Conservation (phyloP, 2,797 vertebrate genomes). For the Sebastolobus alascanus region DNA sequence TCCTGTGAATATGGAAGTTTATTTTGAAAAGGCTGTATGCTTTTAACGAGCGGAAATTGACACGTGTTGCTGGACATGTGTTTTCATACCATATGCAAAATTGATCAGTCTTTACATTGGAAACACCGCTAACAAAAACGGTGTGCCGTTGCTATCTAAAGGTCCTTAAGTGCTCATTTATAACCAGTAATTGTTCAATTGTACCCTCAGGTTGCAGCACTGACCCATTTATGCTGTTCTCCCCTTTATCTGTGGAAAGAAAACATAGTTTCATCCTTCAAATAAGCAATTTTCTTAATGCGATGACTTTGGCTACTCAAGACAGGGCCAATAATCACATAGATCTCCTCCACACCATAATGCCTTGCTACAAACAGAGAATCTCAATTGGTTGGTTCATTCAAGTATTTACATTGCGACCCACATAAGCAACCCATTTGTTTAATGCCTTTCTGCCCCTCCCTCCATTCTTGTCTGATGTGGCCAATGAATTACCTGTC, state of each 20-base stretch:
- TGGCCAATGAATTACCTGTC: constrained; percentile 66
- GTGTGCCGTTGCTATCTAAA: constrained; percentile 25
- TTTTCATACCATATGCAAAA: constrained; percentile 26
- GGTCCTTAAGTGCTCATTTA: constrained; percentile 31
- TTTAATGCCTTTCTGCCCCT: constrained; percentile 28
- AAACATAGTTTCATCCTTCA: constrained; percentile 16
- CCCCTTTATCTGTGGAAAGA: constrained; percentile 35
- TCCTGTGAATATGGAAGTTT: too few relatives aligned
- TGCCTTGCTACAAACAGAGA: constrained; percentile 28
- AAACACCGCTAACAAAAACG: constrained; percentile 27
- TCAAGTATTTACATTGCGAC: constrained; percentile 39
- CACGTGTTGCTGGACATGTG: constrained; percentile 21
- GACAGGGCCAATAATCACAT: constrained; percentile 13
- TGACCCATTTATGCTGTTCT: constrained; percentile 20
- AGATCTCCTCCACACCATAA: neutral
- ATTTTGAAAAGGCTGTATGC: too few relatives aligned
- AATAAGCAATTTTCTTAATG: constrained; percentile 47
- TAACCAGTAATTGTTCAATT: constrained; percentile 42
- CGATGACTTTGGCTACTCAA: constrained; percentile 21
- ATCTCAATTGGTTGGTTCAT: constrained; percentile 39
- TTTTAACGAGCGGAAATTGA: too few relatives aligned
- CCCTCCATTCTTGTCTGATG: constrained; percentile 32
- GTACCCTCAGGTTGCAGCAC: constrained; percentile 32
- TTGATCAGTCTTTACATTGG: constrained; percentile 33
- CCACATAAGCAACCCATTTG: constrained; percentile 27